Conservation (phyloP, 2,888 invertebrate genomes). For the Melinaea menophilus region DNA sequence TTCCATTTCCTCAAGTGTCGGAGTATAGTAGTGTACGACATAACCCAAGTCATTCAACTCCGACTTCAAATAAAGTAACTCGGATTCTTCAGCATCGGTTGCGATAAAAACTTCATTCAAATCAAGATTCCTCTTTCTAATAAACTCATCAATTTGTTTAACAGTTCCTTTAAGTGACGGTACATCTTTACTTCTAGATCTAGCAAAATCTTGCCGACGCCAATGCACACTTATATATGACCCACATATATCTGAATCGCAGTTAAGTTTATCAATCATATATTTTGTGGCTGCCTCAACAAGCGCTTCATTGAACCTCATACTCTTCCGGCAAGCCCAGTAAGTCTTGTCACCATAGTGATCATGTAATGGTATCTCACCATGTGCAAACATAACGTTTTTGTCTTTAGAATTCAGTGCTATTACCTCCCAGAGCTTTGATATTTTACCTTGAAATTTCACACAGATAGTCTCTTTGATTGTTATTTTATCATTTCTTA, state of each 20-base stretch:
- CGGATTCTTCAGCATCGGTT: conserved; percentile 85
- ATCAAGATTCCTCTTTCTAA: conserved; percentile 70
- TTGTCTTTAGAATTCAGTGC: conserved; percentile 55
- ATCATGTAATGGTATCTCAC: conserved; percentile 92
- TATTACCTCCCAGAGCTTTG: conserved; percentile 80
- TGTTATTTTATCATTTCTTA: conserved; percentile 80
- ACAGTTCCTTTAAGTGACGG: conserved; percentile 89
- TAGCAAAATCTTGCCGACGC: conserved; percentile 91
- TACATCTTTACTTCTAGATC: conserved; percentile 83
- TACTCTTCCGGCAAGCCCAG: conserved; percentile 93
- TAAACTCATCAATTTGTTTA: conserved; percentile 81
- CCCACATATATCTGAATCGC: conserved; percentile 64
- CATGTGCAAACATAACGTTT: conserved; percentile 84
- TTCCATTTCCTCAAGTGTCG: conserved; percentile 66
- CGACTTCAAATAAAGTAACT: conserved; percentile 67
- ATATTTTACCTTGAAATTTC: conserved; percentile 88
- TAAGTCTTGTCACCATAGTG: conserved; percentile 89
- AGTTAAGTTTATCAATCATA: conserved; percentile 49
- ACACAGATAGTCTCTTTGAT: conserved; percentile 84
- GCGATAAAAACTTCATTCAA: conserved; percentile 84
- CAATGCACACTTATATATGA: conserved; percentile 92
- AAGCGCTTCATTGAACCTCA: conserved; percentile 89
- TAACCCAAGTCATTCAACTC: conserved; percentile 58
- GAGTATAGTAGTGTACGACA: conserved; percentile 53
- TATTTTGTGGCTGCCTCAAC: conserved; percentile 82